phyloP scores from a whole-genome alignment of 2,888 invertebrate species.

The Sabatieria punctata region DNA sequence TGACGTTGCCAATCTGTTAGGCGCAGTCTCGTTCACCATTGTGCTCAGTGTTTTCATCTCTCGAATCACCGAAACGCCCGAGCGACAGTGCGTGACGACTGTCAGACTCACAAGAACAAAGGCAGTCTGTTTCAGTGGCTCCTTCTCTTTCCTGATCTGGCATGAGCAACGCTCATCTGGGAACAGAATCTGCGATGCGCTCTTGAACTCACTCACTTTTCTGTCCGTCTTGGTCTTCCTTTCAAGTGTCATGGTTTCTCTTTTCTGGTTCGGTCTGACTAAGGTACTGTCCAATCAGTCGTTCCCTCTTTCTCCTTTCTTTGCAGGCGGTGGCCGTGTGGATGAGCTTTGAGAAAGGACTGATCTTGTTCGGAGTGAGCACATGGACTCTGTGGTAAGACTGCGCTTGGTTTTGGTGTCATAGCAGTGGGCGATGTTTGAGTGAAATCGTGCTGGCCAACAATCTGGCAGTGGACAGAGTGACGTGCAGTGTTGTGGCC shows the following conservation, averaged over 20 bases:
- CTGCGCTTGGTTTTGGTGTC: too few species aligned
- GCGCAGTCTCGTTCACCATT: background rate
- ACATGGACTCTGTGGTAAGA: too few species aligned
- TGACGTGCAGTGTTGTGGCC: background rate
- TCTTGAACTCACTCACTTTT: background rate
- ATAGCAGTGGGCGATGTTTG: background rate
- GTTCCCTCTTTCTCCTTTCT: background rate
- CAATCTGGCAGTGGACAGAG: background rate
- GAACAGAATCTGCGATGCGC: background rate
- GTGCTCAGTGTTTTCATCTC: too few species aligned
- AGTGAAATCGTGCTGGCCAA: background rate
- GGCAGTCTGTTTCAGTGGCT: too few species aligned
- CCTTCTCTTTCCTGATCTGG: too few species aligned
- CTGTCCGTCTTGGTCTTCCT: background rate
- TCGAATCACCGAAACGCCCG: too few species aligned
- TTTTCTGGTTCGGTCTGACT: background rate
- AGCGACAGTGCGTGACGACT: too few species aligned
- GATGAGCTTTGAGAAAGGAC: background rate
- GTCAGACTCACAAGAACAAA: too few species aligned
- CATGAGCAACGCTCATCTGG: too few species aligned
- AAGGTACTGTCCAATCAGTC: too few species aligned
- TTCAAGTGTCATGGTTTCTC: background rate
- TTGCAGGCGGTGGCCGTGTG: background rate
- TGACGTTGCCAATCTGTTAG: background rate
- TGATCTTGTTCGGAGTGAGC: background rate